phyloP scores from a whole-genome alignment of 2,113 vertebrate species.

The Erpornis zantholeuca region DNA sequence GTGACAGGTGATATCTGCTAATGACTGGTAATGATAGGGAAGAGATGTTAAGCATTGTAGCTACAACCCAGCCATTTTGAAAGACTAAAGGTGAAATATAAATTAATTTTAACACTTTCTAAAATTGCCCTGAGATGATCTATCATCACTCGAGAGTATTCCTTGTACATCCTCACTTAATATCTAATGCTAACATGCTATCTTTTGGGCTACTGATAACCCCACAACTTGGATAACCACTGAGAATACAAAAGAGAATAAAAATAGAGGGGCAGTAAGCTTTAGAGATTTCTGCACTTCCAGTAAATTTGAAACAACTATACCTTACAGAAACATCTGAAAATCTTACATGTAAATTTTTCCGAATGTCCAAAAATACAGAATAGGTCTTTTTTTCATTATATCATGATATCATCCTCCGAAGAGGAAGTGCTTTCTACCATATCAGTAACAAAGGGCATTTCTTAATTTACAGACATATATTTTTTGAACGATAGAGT shows the following conservation, averaged over 20 bases:
- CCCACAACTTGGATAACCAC: neutral
- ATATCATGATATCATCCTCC: neutral
- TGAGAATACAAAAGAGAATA: neutral
- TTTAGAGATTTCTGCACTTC: neutral
- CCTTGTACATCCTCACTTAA: neutral
- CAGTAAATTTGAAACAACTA: neutral
- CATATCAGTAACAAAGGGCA: neutral
- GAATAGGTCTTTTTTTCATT: neutral
- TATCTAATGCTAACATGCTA: neutral
- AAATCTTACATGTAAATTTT: neutral
- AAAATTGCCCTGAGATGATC: neutral
- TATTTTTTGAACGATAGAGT: neutral
- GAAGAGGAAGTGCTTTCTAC: neutral
- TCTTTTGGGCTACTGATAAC: neutral
- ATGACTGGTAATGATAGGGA: slow-evolving; percentile 10
- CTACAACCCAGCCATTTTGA: neutral
- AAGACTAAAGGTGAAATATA: neutral
- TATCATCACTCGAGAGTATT: neutral
- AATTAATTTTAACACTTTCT: neutral
- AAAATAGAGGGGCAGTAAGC: neutral
- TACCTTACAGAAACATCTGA: neutral
- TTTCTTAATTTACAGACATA: neutral
- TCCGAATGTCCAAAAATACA: neutral
- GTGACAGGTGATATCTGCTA: slow-evolving; percentile 46
- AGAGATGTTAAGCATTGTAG: neutral